Evolutionary conservation across 2,113 vertebrate genomes (phyloP).

Genomic region (Antennarius striatus): DNA sequence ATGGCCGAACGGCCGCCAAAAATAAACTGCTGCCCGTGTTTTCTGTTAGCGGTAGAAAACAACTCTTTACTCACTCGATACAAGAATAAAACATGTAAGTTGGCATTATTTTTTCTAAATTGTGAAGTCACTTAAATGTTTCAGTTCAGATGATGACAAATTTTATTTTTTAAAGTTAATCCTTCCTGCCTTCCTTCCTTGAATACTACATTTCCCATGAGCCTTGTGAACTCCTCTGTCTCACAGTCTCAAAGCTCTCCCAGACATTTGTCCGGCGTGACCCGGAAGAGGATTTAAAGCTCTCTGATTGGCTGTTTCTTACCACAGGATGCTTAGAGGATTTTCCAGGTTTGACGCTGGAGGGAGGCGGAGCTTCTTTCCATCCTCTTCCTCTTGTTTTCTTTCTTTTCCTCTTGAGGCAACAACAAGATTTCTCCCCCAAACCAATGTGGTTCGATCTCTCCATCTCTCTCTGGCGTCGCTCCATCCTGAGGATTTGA

Average conservation of each 20-base stretch:
- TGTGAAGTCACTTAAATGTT: too few species aligned
- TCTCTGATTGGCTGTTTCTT: constrained; percentile 7
- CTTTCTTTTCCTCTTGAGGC: constrained; percentile 17
- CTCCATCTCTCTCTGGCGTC: constrained; percentile 12
- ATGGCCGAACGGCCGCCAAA: constrained; percentile 63
- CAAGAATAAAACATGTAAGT: too few species aligned
- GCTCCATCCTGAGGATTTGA: constrained; percentile 27
- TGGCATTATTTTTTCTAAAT: too few species aligned
- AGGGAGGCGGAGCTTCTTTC: constrained; percentile 1
- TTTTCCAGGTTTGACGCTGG: constrained; percentile 4
- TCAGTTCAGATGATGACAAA: too few species aligned
- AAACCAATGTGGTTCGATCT: constrained; percentile 42
- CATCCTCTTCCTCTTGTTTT: background rate
- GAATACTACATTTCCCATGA: too few species aligned
- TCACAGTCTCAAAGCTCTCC: too few species aligned
- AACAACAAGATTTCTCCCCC: background rate
- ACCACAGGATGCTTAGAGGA: background rate
- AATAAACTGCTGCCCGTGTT: constrained; percentile 46
- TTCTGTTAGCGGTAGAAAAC: constrained; percentile 14
- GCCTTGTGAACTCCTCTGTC: too few species aligned
- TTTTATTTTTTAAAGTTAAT: too few species aligned
- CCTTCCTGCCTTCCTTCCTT: too few species aligned
- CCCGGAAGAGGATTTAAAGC: background rate
- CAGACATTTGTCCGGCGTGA: too few species aligned
- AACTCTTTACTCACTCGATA: background rate